These are phyloP conservation scores for Acrocephalus arundinaceus DNA, from an alignment of 2,113 vertebrate species.

Conservation along the genomic window DNA sequence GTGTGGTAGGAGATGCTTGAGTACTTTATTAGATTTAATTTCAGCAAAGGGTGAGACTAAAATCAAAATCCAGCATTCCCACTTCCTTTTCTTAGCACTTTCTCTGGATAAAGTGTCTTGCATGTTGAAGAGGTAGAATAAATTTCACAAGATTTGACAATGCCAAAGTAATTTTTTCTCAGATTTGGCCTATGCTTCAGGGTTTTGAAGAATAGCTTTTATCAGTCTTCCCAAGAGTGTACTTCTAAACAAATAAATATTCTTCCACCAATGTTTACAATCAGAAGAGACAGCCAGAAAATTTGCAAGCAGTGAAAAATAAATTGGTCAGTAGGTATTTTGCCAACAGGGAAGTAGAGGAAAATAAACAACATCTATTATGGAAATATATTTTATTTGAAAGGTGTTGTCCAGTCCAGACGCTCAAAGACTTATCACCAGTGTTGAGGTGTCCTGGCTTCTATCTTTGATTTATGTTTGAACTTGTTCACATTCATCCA, in stretches of 20 bases:
- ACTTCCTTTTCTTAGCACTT: neutral
- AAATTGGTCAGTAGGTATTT: neutral
- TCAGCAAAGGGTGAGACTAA: neutral
- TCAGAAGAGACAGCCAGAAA: conserved; percentile 12
- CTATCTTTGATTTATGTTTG: neutral
- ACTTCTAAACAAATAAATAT: conserved; percentile 33
- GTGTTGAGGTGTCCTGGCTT: neutral
- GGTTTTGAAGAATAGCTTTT: conserved; percentile 25
- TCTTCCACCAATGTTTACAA: conserved; percentile 1
- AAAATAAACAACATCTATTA: conserved; percentile 17
- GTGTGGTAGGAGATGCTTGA: neutral
- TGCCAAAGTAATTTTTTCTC: neutral
- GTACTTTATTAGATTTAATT: neutral
- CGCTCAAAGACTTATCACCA: neutral
- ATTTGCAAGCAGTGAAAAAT: neutral
- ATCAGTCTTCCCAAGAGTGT: neutral
- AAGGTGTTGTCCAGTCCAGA: neutral
- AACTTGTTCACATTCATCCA: neutral
- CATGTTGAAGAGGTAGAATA: neutral
- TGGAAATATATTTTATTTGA: conserved; percentile 21
- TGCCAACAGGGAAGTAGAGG: neutral
- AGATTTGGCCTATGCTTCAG: neutral
- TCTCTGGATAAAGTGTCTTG: neutral
- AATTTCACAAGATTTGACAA: neutral
- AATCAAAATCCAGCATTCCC: neutral